Conservation (phyloP, 1,140 invertebrate genomes). For the Hyphantria cunea region DNA sequence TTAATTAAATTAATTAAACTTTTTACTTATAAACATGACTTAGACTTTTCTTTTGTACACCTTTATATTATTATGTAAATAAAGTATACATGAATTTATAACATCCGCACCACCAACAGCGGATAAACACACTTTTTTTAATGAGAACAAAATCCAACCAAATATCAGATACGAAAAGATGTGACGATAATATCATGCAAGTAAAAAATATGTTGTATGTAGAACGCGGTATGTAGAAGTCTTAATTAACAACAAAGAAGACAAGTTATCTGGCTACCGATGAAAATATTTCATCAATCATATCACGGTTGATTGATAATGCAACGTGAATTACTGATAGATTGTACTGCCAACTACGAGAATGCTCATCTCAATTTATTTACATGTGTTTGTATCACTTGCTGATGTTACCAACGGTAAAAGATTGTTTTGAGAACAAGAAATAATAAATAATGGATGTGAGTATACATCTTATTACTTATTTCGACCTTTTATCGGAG, state of each 20-base stretch:
- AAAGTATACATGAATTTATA: too few relatives aligned
- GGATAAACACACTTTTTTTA: too few relatives aligned
- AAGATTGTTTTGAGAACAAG: constrained; percentile 46
- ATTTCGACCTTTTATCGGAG: too few relatives aligned
- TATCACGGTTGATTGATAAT: constrained; percentile 76
- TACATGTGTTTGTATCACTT: constrained; percentile 78
- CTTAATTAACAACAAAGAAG: constrained; percentile 73
- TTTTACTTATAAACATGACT: too few relatives aligned
- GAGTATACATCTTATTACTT: background rate
- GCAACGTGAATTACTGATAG: constrained; percentile 78
- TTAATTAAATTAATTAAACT: too few relatives aligned
- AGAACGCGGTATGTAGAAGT: constrained; percentile 50
- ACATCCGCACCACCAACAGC: too few relatives aligned
- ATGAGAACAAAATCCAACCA: background rate
- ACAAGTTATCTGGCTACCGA: constrained; percentile 76
- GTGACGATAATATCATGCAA: constrained; percentile 15
- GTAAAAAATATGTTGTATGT: constrained; percentile 24
- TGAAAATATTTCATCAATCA: constrained; percentile 77
- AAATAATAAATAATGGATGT: background rate
- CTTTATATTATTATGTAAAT: too few relatives aligned
- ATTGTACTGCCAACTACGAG: constrained; percentile 58
- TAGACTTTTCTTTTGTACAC: too few relatives aligned
- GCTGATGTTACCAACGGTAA: constrained; percentile 68
- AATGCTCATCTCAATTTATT: constrained; percentile 76
- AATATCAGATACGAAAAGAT: constrained; percentile 14